A percentile compares a stretch with the other conserved stretches of the same genome.
Conservation (phyloP, 1,140 invertebrate species). For the Rhyzopertha dominica region DNA sequence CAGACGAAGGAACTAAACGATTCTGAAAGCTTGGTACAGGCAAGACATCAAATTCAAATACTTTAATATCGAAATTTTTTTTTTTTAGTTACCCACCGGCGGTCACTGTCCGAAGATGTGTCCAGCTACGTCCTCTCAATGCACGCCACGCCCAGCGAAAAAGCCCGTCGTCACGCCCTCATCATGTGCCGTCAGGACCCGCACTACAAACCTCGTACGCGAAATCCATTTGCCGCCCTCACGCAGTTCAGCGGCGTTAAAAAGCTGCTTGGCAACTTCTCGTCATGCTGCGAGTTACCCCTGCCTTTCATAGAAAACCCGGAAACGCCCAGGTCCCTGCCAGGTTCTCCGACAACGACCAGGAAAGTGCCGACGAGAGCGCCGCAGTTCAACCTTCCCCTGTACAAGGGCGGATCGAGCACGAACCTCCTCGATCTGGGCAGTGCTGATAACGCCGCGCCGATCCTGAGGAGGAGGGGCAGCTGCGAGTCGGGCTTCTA, state of each 20-base stretch:
- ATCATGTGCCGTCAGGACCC: slow-evolving; percentile 75
- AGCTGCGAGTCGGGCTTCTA: slow-evolving; percentile 87
- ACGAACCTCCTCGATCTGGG: slow-evolving; percentile 42
- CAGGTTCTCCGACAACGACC: slow-evolving; percentile 46
- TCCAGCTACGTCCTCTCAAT: slow-evolving; percentile 51
- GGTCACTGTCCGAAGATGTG: slow-evolving; percentile 65
- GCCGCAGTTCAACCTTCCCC: slow-evolving; percentile 44
- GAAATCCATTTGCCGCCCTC: slow-evolving; percentile 67
- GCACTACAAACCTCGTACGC: slow-evolving; percentile 64
- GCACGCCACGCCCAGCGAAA: slow-evolving; percentile 59
- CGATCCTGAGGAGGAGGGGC: slow-evolving; percentile 60
- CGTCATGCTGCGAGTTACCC: slow-evolving; percentile 69
- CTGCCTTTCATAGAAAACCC: slow-evolving; percentile 50
- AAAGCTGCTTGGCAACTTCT: slow-evolving; percentile 72
- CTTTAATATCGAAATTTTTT: slow-evolving; percentile 13
- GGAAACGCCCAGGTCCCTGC: slow-evolving; percentile 48
- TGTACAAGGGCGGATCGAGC: slow-evolving; percentile 44
- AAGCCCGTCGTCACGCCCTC: slow-evolving; percentile 65
- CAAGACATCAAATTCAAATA: no score
- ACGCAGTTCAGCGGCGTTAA: slow-evolving; percentile 65
- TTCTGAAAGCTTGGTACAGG: no score
- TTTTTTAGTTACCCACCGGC: slow-evolving; percentile 54
- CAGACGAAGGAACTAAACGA: no score
- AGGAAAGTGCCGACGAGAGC: slow-evolving; percentile 37
- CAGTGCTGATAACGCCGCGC: slow-evolving; percentile 25